Conservation (phyloP, 2,113 vertebrate genomes). For the Octodon degus region DNA sequence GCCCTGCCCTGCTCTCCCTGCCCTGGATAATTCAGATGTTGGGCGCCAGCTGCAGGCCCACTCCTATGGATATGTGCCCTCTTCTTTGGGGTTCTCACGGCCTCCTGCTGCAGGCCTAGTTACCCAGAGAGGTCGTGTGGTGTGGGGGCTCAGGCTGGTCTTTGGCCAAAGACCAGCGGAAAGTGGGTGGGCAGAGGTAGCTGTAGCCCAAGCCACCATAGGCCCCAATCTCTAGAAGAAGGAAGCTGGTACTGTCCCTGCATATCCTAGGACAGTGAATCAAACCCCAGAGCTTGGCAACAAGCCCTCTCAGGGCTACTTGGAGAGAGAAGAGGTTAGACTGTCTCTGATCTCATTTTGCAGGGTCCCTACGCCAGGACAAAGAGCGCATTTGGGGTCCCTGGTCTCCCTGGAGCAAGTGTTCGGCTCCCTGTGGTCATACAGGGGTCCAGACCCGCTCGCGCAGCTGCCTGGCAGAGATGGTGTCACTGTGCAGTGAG, state of each 20-base stretch:
- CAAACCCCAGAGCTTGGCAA: background rate
- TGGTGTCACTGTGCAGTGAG: slow-evolving; percentile 88
- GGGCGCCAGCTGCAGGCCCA: background rate
- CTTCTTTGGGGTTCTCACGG: background rate
- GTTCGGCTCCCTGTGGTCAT: slow-evolving; percentile 91
- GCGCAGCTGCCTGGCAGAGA: slow-evolving; percentile 89
- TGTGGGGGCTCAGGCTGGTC: background rate
- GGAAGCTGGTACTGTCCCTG: background rate
- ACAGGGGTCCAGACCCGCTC: slow-evolving; percentile 91
- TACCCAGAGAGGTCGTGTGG: background rate
- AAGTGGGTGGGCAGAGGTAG: background rate
- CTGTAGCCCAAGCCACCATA: background rate
- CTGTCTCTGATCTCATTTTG: background rate
- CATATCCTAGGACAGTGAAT: background rate
- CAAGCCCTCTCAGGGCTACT: background rate
- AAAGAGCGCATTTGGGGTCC: slow-evolving; percentile 88
- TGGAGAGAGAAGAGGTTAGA: background rate
- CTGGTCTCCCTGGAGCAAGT: slow-evolving; percentile 95
- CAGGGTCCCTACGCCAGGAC: slow-evolving; percentile 84
- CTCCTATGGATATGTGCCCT: background rate
- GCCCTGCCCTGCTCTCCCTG: background rate
- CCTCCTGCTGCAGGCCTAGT: background rate
- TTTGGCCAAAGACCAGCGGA: background rate
- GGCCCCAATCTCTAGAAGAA: background rate
- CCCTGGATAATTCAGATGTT: background rate